Evolutionary conservation across 2,113 vertebrate genomes (phyloP).

Genomic region (Dermatemys mawii): DNA sequence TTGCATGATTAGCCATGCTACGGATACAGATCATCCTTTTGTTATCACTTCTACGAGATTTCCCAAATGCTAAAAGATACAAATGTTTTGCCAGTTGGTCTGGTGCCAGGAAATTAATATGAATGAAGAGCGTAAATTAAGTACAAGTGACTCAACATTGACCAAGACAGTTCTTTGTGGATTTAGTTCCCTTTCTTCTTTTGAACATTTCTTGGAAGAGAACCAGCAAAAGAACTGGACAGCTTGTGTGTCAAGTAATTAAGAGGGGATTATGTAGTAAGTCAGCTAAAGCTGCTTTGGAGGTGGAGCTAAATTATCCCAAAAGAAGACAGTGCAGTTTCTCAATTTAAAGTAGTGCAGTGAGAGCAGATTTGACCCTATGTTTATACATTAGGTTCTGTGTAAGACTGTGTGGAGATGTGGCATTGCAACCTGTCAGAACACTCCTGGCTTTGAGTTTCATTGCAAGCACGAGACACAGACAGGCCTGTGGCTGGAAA

Average conservation of each 20-base stretch:
- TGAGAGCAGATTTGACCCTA: not conserved
- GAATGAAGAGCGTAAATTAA: not conserved
- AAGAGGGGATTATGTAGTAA: constrained; percentile 31
- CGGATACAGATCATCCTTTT: not conserved
- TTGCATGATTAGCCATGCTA: not conserved
- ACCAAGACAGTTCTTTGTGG: not conserved
- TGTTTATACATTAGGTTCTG: not conserved
- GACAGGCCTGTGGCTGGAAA: not conserved
- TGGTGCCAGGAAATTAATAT: not conserved
- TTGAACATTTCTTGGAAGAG: constrained; percentile 19
- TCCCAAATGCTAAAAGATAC: not conserved
- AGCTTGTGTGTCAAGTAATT: not conserved
- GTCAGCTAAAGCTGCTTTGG: not conserved
- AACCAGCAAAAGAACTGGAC: not conserved
- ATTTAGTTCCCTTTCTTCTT: not conserved
- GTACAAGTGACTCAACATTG: constrained; percentile 21
- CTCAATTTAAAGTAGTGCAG: not conserved
- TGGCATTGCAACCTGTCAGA: not conserved
- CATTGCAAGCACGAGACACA: not conserved
- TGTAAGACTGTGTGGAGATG: not conserved
- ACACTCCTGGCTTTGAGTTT: not conserved
- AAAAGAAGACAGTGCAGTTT: not conserved
- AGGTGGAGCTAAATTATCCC: not conserved
- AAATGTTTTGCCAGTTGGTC: not conserved
- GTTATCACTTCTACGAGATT: not conserved